These are phyloP conservation scores for Drosophila lacicola DNA, from an alignment of 2,888 invertebrate species.

Conservation along the genomic window DNA sequence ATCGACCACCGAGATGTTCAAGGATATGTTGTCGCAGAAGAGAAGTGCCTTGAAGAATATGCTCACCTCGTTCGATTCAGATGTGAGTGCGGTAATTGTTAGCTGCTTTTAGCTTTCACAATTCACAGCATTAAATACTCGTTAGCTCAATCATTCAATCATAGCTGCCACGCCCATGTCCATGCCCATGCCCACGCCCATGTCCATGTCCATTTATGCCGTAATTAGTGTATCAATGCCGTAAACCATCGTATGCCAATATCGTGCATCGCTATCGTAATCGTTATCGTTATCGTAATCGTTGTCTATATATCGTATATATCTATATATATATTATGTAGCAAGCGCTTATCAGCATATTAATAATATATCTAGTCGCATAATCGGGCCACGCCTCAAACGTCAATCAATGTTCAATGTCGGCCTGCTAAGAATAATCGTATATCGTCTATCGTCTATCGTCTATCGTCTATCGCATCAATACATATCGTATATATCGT, in stretches of 20 bases:
- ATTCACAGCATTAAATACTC: background rate
- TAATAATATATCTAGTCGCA: slow-evolving; percentile 26
- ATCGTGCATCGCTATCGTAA: slow-evolving; percentile 44
- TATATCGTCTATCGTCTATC: slow-evolving; percentile 8
- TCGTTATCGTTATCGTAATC: slow-evolving; percentile 39
- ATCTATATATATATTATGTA: slow-evolving; percentile 10
- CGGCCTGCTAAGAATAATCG: slow-evolving; percentile 20
- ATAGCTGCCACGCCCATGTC: slow-evolving; percentile 17
- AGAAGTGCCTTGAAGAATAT: slow-evolving; percentile 94
- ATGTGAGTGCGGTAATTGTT: slow-evolving; percentile 88
- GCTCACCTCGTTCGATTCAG: slow-evolving; percentile 95
- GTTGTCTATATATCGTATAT: slow-evolving; percentile 24
- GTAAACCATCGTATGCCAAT: slow-evolving; percentile 23
- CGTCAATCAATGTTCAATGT: slow-evolving; percentile 23
- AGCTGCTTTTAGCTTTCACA: no score
- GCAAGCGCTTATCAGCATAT: slow-evolving; percentile 24
- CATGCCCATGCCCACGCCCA: slow-evolving; percentile 5
- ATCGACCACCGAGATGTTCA: slow-evolving; percentile 95
- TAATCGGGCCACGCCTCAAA: slow-evolving; percentile 24
- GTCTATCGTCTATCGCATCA: slow-evolving; percentile 6
- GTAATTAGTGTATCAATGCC: slow-evolving; percentile 30
- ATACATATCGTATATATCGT: slow-evolving; percentile 21
- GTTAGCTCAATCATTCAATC: slow-evolving; percentile 12
- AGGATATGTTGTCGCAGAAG: slow-evolving; percentile 97
- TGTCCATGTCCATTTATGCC: slow-evolving; percentile 21